These are phyloP conservation scores for Molothrus ater DNA, from an alignment of 2,797 vertebrate species.

Conservation along the genomic window DNA sequence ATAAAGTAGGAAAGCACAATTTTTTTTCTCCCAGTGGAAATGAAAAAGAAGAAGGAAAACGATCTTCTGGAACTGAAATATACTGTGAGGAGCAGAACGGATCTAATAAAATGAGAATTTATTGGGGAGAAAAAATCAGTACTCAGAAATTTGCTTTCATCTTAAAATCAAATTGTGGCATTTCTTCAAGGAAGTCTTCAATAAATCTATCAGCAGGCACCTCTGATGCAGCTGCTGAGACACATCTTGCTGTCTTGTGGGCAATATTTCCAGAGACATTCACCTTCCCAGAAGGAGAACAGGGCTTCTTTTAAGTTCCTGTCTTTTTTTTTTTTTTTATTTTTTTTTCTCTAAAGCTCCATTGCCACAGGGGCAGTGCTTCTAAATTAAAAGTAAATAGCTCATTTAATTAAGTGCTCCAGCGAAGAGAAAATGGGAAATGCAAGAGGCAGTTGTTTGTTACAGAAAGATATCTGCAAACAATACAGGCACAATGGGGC, in stretches of 20 bases:
- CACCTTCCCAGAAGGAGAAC: background rate
- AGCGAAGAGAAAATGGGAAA: conserved; percentile 15
- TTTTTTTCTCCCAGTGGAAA: background rate
- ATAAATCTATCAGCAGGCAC: background rate
- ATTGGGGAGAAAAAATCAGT: background rate
- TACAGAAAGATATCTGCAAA: background rate
- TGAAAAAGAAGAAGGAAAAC: background rate
- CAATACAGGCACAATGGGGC: background rate
- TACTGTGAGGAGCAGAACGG: background rate
- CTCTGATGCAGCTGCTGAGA: background rate
- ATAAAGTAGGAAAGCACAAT: background rate
- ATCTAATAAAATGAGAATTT: background rate
- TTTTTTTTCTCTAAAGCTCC: background rate
- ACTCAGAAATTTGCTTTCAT: background rate
- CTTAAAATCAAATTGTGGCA: conserved; percentile 2
- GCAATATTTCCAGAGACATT: background rate
- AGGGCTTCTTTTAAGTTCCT: background rate
- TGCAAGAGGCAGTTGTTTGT: conserved; percentile 11
- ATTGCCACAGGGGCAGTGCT: conserved; percentile 21
- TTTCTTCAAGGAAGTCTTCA: background rate
- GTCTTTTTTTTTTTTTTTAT: no score
- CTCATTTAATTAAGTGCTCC: conserved; percentile 64
- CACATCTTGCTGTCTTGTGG: background rate
- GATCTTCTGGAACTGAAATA: background rate
- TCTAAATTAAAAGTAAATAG: conserved; percentile 66